Percentiles rank a stretch among this genome's conserved stretches.
These are phyloP conservation scores for Pipistrellus kuhlii DNA, from an alignment of 2,797 vertebrate species.

Conservation along the genomic window DNA sequence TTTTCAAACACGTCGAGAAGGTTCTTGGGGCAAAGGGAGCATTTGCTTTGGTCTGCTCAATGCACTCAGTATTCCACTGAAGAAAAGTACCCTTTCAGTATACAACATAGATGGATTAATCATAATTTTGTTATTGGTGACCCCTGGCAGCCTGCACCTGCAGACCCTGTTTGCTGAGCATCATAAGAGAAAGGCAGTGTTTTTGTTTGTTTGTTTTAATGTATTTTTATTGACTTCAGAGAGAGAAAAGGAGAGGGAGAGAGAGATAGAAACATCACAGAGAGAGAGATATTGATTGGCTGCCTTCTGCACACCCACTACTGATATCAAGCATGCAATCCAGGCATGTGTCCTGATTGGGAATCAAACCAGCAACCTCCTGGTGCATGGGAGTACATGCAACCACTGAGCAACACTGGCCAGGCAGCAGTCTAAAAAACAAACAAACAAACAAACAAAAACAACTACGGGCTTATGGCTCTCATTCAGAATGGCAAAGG, in stretches of 20 bases:
- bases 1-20: not conserved
- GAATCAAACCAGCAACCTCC: too few relatives aligned
- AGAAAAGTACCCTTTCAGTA: not conserved
- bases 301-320: too few relatives aligned
- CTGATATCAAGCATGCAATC: too few relatives aligned
- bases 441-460: not conserved
- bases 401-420: too few relatives aligned
- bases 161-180: not conserved
- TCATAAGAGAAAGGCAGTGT: not conserved
- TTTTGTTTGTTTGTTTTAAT: not conserved
- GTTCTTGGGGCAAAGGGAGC: not conserved
- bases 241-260: too few relatives aligned
- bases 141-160: not conserved
- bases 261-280: too few relatives aligned
- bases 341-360: too few relatives aligned
- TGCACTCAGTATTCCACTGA: not conserved
- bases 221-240: too few relatives aligned
- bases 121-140: not conserved
- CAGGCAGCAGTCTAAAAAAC: too few relatives aligned
- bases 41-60: not conserved
- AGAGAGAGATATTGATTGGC: too few relatives aligned
- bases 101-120: not conserved
- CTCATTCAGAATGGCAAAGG: not conserved
- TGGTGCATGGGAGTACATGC: too few relatives aligned
- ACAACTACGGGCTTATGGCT: not conserved